phyloP scores from a whole-genome alignment of 2,888 invertebrate species.

The Lasioglossum morio region DNA sequence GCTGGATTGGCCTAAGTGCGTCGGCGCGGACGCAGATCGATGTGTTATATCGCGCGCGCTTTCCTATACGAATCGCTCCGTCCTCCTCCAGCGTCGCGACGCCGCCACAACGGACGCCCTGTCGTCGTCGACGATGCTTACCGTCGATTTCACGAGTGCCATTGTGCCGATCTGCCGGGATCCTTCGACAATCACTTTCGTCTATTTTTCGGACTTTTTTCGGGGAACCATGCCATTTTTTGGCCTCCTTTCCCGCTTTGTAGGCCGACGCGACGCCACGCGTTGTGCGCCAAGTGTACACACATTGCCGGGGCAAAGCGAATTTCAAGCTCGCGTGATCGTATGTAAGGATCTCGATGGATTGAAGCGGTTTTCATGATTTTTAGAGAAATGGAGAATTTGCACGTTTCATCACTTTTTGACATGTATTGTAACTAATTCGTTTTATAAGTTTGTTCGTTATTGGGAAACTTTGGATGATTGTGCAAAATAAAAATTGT shows the following conservation, averaged over 20 bases:
- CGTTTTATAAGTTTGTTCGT: not conserved
- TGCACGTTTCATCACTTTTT: not conserved
- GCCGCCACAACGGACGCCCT: not conserved
- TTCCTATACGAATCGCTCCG: constrained; percentile 41
- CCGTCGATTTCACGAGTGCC: constrained; percentile 45
- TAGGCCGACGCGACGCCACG: not conserved
- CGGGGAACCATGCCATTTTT: not conserved
- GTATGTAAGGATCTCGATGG: not conserved
- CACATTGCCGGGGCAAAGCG: not conserved
- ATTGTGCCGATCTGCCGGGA: constrained; percentile 37
- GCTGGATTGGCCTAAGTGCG: constrained; percentile 62
- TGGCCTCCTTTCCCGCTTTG: not conserved
- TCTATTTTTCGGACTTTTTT: not conserved
- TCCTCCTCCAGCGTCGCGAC: constrained; percentile 31
- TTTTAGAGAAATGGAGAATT: not conserved
- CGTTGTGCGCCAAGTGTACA: not conserved
- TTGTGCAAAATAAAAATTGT: too few species aligned
- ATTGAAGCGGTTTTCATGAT: not conserved
- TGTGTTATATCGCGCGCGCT: constrained; percentile 77
- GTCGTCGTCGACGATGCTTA: constrained; percentile 21
- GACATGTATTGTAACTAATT: not conserved
- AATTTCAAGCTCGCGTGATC: not conserved
- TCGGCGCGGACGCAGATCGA: constrained; percentile 78
- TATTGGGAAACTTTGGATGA: not conserved
- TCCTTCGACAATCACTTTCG: not conserved